Conservation (phyloP, 2,797 vertebrate species). For the Carcharodon carcharias region DNA sequence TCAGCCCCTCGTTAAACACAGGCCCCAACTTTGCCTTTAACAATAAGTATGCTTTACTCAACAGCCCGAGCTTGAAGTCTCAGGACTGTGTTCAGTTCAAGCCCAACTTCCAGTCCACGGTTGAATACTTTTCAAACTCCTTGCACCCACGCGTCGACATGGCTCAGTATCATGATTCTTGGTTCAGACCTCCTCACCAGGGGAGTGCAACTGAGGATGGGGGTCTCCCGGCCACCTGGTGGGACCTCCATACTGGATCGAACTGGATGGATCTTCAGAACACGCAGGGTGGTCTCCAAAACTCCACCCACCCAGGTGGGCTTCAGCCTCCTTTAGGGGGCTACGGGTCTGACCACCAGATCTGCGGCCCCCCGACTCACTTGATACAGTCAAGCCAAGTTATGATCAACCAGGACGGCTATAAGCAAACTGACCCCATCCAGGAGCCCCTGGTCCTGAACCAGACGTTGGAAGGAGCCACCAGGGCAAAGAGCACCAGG, state of each 20-base stretch:
- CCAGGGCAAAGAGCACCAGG: conserved; percentile 71
- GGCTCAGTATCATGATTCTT: conserved; percentile 89
- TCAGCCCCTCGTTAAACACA: background rate
- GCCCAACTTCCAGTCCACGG: background rate
- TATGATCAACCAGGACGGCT: conserved; percentile 67
- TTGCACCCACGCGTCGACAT: conserved; percentile 51
- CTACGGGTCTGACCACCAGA: conserved; percentile 75
- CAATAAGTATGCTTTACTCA: conserved; percentile 28
- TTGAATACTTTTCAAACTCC: conserved; percentile 23
- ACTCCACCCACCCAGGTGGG: conserved; percentile 60
- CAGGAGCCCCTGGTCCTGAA: conserved; percentile 68
- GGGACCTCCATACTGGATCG: conserved; percentile 80
- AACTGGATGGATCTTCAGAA: conserved; percentile 83
- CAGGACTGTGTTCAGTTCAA: conserved; percentile 27
- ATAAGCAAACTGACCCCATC: conserved; percentile 74
- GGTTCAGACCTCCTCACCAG: conserved; percentile 76
- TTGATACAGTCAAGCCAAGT: conserved; percentile 65
- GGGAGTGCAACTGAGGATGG: conserved; percentile 71
- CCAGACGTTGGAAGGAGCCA: conserved; percentile 61
- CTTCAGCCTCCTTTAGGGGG: conserved; percentile 69
- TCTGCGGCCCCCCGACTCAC: conserved; percentile 70
- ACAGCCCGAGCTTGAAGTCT: background rate
- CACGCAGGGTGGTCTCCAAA: conserved; percentile 57
- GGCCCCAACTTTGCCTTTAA: background rate
- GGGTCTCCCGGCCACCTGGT: conserved; percentile 73